phyloP scores from a whole-genome alignment of 2,888 invertebrate genomes.

The Nomada fabriciana region DNA sequence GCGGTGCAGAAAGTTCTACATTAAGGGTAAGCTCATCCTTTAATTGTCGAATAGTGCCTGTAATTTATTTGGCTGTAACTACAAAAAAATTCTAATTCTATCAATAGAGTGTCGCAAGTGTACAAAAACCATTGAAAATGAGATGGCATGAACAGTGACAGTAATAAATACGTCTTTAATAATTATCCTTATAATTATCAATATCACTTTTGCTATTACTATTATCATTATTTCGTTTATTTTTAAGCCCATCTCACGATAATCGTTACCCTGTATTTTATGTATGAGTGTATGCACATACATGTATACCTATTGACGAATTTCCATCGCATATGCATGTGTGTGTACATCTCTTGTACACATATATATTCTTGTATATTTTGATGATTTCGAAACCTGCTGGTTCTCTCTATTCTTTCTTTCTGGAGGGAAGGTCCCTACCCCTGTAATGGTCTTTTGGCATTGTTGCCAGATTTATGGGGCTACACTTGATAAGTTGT shows the following conservation, averaged over 20 bases:
- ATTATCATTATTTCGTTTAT: no score
- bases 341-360: background rate
- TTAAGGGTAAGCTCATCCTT: conserved; percentile 71
- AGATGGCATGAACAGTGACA: background rate
- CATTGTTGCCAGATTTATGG: conserved; percentile 75
- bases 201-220: background rate
- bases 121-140: background rate
- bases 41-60: background rate
- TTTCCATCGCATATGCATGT: conserved; percentile 13
- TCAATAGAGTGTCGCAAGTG: no score
- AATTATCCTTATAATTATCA: background rate
- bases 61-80: background rate
- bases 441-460: conserved; percentile 71
- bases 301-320: conserved; percentile 25
- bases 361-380: conserved; percentile 30
- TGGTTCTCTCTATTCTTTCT: conserved; percentile 62
- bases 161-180: background rate
- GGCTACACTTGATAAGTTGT: conserved; percentile 11
- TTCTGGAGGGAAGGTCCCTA: conserved; percentile 70
- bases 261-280: conserved; percentile 13
- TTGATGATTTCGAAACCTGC: conserved; percentile 58
- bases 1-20: conserved; percentile 58
- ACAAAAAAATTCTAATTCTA: no score
- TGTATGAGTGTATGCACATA: background rate
- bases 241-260: background rate